A percentile compares a stretch with the other conserved stretches of the same genome.
These are phyloP conservation scores for Ridgeia piscesae DNA, from an alignment of 1,140 invertebrate genomes.

Conservation along the genomic window DNA sequence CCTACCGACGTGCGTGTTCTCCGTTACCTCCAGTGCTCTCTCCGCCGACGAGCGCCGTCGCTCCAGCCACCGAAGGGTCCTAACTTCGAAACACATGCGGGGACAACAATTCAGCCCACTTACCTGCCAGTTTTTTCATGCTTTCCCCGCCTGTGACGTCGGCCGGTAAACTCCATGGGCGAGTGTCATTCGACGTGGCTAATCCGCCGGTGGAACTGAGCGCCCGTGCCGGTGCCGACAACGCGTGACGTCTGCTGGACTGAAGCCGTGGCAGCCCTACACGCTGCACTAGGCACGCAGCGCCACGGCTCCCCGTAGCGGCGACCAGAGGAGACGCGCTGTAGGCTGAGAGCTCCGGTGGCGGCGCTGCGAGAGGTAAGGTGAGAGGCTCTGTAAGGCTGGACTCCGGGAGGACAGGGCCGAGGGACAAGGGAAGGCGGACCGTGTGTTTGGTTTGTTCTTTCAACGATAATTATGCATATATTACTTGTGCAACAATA, in stretches of 20 bases:
- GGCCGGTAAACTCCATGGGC: not conserved
- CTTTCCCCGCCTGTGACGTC: not conserved
- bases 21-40: not conserved
- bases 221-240: not conserved
- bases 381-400: not conserved
- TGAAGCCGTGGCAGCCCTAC: no score
- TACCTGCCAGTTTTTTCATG: not conserved
- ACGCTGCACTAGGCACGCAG: not conserved
- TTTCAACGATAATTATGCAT: no score
- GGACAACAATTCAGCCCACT: not conserved
- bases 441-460: no score
- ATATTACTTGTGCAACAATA: not conserved
- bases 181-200: not conserved
- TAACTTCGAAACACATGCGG: not conserved
- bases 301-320: not conserved
- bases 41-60: not conserved
- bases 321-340: not conserved
- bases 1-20: not conserved
- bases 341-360: not conserved
- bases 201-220: not conserved
- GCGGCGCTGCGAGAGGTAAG: not conserved
- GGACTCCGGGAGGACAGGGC: no score
- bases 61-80: not conserved
- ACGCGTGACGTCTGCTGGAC: not conserved
- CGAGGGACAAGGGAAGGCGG: no score